Percentiles rank a stretch among this genome's conserved stretches.
phyloP scores from a whole-genome alignment of 2,113 vertebrate genomes.

The Gadus chalcogrammus region DNA sequence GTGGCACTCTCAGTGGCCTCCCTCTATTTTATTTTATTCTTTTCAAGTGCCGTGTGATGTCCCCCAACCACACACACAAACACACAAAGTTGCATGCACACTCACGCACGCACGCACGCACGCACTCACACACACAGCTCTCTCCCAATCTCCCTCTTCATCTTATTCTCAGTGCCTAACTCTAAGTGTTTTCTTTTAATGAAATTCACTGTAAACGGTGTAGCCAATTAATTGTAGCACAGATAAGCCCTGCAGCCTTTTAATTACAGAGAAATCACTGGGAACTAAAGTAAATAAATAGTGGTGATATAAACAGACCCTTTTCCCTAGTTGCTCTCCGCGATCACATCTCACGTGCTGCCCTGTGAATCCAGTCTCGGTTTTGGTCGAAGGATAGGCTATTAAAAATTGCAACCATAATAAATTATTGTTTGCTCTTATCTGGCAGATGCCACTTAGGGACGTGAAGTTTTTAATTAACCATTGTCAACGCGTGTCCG shows the following conservation, averaged over 20 bases:
- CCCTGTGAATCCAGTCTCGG: not conserved
- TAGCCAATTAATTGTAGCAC: conserved; percentile 62
- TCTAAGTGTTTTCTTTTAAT: conserved; percentile 43
- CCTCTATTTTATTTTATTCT: conserved; percentile 21
- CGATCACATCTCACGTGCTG: not conserved
- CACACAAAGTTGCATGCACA: not conserved
- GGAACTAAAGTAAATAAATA: conserved; percentile 49
- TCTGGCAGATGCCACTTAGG: conserved; percentile 29
- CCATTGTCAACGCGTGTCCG: conserved; percentile 39
- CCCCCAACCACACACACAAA: not conserved
- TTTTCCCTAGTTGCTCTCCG: not conserved
- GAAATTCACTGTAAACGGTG: conserved; percentile 63
- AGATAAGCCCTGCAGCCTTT: conserved; percentile 57
- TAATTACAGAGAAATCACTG: conserved; percentile 49
- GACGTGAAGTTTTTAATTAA: conserved; percentile 59
- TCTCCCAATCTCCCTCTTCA: conserved; percentile 32
- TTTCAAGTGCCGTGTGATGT: no score
- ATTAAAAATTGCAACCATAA: conserved; percentile 26
- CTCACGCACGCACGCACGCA: not conserved
- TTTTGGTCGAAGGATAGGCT: conserved; percentile 9
- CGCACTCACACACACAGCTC: not conserved
- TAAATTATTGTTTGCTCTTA: conserved; percentile 43
- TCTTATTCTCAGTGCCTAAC: not conserved
- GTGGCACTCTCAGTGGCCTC: conserved; percentile 38
- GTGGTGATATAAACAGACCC: conserved; percentile 24